Evolutionary conservation across 2,113 vertebrate species (phyloP).

Genomic region (Microcebus tavaratra): DNA sequence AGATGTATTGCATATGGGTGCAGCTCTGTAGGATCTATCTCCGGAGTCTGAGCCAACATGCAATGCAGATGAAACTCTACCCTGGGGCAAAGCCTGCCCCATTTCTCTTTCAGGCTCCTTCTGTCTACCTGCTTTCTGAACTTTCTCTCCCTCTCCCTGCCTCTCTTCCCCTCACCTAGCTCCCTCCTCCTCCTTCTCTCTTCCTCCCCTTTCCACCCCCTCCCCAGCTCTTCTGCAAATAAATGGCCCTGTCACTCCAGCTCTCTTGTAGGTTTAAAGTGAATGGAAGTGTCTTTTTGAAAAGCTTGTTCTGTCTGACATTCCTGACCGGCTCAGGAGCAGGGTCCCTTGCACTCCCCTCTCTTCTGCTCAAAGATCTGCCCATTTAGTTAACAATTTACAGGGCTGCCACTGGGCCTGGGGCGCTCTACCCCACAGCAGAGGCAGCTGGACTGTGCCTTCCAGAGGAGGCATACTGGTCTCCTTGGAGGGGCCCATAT

Average conservation of each 20-base stretch:
- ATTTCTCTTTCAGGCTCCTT: neutral
- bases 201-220: neutral
- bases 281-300: conserved; percentile 86
- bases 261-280: conserved; percentile 85
- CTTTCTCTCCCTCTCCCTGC: neutral
- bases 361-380: conserved; percentile 77
- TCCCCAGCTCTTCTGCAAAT: conserved; percentile 79
- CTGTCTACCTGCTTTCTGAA: neutral
- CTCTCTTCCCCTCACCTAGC: neutral
- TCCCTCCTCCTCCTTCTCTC: neutral
- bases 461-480: neutral
- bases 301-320: conserved; percentile 85
- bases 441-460: conserved; percentile 15
- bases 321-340: conserved; percentile 79
- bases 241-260: conserved; percentile 83
- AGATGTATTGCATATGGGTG: fast-evolving
- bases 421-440: conserved; percentile 68
- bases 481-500: neutral
- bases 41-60: neutral
- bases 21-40: neutral
- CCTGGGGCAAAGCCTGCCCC: conserved; percentile 35
- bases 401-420: conserved; percentile 75
- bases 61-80: fast-evolving
- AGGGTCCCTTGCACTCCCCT: conserved; percentile 79
- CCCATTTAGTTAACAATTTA: conserved; percentile 85